Percentiles rank a stretch among this genome's conserved stretches.
These are phyloP conservation scores for Seriola rivoliana DNA, from an alignment of 2,113 vertebrate species.

Conservation along the genomic window DNA sequence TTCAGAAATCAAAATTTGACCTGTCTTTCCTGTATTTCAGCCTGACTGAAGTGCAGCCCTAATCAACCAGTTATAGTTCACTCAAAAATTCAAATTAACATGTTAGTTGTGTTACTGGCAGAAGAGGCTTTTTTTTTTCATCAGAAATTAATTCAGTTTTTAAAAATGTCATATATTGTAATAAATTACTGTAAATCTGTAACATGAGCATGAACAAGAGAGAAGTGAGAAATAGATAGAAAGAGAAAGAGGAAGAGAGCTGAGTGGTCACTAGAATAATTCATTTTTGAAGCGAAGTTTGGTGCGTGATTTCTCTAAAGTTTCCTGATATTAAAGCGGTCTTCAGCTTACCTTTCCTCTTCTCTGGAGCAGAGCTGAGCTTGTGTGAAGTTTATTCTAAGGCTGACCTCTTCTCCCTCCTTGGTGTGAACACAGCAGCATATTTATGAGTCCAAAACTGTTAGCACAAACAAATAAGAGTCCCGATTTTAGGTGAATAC, in stretches of 20 bases:
- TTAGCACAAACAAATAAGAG: neutral
- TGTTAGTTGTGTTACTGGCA: neutral
- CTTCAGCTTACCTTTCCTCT: conserved; percentile 29
- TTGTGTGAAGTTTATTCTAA: conserved; percentile 36
- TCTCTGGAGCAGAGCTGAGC: neutral
- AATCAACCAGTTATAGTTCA: neutral
- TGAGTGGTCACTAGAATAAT: neutral
- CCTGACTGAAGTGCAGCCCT: no score
- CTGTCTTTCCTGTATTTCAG: neutral
- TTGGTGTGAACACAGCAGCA: conserved; percentile 23
- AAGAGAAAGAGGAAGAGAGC: conserved; percentile 53
- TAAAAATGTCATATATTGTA: neutral
- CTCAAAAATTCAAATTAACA: neutral
- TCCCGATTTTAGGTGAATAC: fast-evolving
- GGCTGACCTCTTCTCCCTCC: conserved; percentile 24
- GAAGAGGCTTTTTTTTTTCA: neutral
- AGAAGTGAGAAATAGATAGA: conserved; percentile 37
- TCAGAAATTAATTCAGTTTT: neutral
- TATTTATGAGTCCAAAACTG: neutral
- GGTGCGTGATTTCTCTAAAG: neutral
- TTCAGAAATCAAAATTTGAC: neutral
- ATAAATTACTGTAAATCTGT: neutral
- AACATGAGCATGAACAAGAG: neutral
- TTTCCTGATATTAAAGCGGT: neutral
- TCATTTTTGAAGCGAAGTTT: neutral